Evolutionary conservation across 1,140 invertebrate genomes (phyloP).

Genomic region (Drosophila sp.): DNA sequence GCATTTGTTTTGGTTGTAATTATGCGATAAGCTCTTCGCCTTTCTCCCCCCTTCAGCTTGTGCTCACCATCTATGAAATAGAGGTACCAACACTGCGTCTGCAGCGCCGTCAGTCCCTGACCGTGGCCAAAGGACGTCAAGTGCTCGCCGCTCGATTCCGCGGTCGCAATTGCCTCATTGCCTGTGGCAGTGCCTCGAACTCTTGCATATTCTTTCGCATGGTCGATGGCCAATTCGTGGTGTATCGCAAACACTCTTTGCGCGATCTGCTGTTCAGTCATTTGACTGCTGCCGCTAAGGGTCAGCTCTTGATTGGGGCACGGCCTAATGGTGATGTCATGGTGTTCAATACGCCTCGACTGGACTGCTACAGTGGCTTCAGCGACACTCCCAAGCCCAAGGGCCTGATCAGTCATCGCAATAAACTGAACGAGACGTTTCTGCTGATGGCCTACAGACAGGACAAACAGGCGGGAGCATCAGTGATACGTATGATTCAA

Average conservation of each 20-base stretch:
- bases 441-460: constrained; percentile 51
- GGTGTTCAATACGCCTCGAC: constrained; percentile 59
- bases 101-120: constrained; percentile 57
- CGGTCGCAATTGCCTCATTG: constrained; percentile 59
- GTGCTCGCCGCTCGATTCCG: constrained; percentile 55
- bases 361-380: constrained; percentile 74
- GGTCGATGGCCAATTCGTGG: constrained; percentile 65
- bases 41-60: constrained; percentile 38
- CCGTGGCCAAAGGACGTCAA: constrained; percentile 42
- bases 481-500: constrained; percentile 66
- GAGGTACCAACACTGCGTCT: constrained; percentile 31
- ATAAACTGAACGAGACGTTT: constrained; percentile 58
- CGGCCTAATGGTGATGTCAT: constrained; percentile 60
- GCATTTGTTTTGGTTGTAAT: neutral
- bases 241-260: constrained; percentile 51
- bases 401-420: constrained; percentile 49
- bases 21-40: neutral
- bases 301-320: constrained; percentile 55
- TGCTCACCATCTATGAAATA: constrained; percentile 61
- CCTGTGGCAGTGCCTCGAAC: constrained; percentile 35
- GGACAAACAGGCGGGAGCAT: neutral
- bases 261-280: constrained; percentile 50
- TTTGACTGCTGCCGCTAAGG: constrained; percentile 38
- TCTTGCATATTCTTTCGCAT: constrained; percentile 60
- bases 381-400: constrained; percentile 32